A percentile compares a stretch with the other conserved stretches of the same genome.
phyloP scores from a whole-genome alignment of 2,888 invertebrate genomes.

The Elaeidobius kamerunicus region DNA sequence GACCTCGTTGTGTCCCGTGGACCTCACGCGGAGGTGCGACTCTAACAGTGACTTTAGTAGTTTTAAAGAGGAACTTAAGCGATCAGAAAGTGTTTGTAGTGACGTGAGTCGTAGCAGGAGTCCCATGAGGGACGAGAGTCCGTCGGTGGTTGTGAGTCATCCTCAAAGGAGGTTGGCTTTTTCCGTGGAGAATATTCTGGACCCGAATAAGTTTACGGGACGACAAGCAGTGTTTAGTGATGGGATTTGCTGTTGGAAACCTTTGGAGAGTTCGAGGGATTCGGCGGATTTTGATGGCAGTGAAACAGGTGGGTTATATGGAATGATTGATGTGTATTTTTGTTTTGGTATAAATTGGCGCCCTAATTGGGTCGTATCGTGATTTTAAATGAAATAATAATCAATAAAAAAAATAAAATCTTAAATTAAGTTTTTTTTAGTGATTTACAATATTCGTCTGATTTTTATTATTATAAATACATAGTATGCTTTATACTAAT shows the following conservation, averaged over 20 bases:
- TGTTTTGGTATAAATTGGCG: no score
- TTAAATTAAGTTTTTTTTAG: no score
- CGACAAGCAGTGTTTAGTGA: conserved; percentile 51
- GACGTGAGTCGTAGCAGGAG: conserved; percentile 48
- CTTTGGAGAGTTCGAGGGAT: conserved; percentile 50
- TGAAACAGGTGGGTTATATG: conserved; percentile 49
- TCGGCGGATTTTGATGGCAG: conserved; percentile 56
- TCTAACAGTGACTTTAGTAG: conserved; percentile 36
- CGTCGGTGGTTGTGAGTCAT: conserved; percentile 52
- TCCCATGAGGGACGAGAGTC: conserved; percentile 43
- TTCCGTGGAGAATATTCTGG: conserved; percentile 87
- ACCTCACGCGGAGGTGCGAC: conserved; percentile 47
- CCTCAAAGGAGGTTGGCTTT: conserved; percentile 73
- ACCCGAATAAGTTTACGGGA: conserved; percentile 88
- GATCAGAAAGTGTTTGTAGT: conserved; percentile 52
- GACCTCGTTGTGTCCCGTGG: conserved; percentile 49
- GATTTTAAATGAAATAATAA: background rate
- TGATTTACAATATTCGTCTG: no score
- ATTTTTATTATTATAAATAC: no score
- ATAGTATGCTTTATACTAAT: no score
- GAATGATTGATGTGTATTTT: no score
- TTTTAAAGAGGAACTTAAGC: conserved; percentile 42
- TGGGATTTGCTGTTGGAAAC: conserved; percentile 53
- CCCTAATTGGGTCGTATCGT: no score
- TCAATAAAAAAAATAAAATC: background rate